Conservation (phyloP, 2,888 invertebrate genomes). For the Acanthococcus lagerstroemiae region DNA sequence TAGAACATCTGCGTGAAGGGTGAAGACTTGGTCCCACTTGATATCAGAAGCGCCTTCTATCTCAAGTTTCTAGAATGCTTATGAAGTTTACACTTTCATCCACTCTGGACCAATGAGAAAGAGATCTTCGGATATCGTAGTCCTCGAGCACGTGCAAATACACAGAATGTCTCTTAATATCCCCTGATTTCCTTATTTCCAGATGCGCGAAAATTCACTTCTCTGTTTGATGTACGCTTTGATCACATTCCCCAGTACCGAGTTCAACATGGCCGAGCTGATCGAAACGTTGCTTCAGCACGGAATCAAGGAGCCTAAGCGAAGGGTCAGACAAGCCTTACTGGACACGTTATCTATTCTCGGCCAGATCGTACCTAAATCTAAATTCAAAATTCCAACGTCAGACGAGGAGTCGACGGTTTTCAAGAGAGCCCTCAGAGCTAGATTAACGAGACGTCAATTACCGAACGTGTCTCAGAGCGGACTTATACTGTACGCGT, state of each 20-base stretch:
- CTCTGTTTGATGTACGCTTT: slow-evolving; percentile 66
- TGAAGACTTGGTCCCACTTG: too few species aligned
- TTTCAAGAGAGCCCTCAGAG: slow-evolving; percentile 53
- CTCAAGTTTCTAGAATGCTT: too few species aligned
- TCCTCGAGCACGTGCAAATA: too few species aligned
- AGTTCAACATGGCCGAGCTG: slow-evolving; percentile 49
- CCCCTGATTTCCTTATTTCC: slow-evolving; percentile 34
- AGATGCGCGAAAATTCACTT: slow-evolving; percentile 62
- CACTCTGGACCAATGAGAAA: too few species aligned
- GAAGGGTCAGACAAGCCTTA: slow-evolving; percentile 64
- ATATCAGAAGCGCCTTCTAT: too few species aligned
- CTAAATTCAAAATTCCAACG: slow-evolving; percentile 8
- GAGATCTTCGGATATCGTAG: too few species aligned
- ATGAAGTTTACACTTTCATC: too few species aligned
- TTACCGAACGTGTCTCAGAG: slow-evolving; percentile 60
- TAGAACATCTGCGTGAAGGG: neutral
- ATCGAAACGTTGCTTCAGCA: slow-evolving; percentile 36
- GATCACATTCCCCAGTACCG: slow-evolving; percentile 66
- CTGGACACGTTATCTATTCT: slow-evolving; percentile 69
- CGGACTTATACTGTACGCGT: slow-evolving; percentile 63
- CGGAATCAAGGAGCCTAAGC: slow-evolving; percentile 51
- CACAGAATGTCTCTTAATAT: too few species aligned
- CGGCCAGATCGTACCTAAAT: slow-evolving; percentile 51
- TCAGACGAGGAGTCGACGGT: slow-evolving; percentile 4
- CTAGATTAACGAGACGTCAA: slow-evolving; percentile 61